phyloP scores from a whole-genome alignment of 2,888 invertebrate genomes.

The Epiblema foenella region DNA sequence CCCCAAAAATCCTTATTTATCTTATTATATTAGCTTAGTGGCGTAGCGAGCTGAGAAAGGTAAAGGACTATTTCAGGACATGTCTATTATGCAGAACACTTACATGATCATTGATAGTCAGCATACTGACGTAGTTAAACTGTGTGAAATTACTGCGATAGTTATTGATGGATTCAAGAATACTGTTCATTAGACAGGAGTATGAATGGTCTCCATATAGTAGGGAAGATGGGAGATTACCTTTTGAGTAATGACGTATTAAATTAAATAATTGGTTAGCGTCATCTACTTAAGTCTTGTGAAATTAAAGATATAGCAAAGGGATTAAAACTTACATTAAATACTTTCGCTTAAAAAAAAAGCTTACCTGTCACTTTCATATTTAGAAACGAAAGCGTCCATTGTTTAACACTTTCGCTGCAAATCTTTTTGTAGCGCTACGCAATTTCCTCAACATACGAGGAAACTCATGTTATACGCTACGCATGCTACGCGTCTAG shows the following conservation, averaged over 20 bases:
- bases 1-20: too few relatives aligned
- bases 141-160: constrained; percentile 33
- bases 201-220: constrained; percentile 29
- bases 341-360: too few relatives aligned
- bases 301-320: constrained; percentile 3
- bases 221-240: constrained; percentile 19
- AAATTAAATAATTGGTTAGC: constrained; percentile 28
- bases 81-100: not conserved
- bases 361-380: too few relatives aligned
- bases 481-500: too few relatives aligned
- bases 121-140: not conserved
- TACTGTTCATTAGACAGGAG: constrained; percentile 33
- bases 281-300: constrained; percentile 11
- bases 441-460: too few relatives aligned
- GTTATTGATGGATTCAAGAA: constrained; percentile 39
- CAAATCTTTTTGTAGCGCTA: too few relatives aligned
- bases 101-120: not conserved
- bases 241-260: constrained; percentile 31
- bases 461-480: too few relatives aligned
- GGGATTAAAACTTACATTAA: not conserved
- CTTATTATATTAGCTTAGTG: too few relatives aligned
- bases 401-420: too few relatives aligned
- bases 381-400: too few relatives aligned
- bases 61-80: not conserved
- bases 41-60: too few relatives aligned